A percentile compares a stretch with the other conserved stretches of the same genome.
These are phyloP conservation scores for Merluccius polli DNA, from an alignment of 2,797 vertebrate genomes.

Conservation along the genomic window DNA sequence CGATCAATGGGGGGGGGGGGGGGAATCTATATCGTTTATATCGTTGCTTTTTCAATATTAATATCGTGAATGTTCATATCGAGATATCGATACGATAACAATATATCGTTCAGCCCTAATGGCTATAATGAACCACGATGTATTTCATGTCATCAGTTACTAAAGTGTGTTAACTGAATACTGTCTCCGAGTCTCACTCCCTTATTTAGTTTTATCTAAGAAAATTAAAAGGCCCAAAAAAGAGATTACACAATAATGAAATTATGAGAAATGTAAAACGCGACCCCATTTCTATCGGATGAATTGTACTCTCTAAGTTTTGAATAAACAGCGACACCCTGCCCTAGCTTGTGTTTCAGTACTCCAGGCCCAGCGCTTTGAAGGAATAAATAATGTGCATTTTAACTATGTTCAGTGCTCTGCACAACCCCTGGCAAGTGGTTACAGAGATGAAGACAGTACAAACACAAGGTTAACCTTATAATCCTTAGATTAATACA, in stretches of 20 bases:
- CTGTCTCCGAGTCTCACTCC: no score
- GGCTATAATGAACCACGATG: no score
- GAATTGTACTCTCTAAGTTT: no score
- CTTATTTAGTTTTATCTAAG: no score
- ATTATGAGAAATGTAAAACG: not conserved
- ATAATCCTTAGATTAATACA: not conserved
- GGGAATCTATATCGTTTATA: no score
- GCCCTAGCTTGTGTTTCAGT: not conserved
- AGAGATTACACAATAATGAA: not conserved
- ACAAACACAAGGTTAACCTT: constrained; percentile 5
- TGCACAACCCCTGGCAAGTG: not conserved
- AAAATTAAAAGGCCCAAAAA: not conserved
- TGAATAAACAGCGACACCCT: not conserved
- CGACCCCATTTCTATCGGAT: not conserved
- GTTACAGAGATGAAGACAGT: not conserved
- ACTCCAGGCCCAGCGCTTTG: not conserved
- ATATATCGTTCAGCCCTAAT: no score
- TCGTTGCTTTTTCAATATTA: no score
- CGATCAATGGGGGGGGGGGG: no score
- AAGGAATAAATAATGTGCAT: not conserved
- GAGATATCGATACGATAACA: no score
- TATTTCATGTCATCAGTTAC: no score
- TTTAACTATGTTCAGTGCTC: not conserved
- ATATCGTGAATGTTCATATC: no score
- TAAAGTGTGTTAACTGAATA: no score